Base-by-base conservation (phyloP, 2,888 invertebrate species). In the Andrena haemorrhoa region DNA sequence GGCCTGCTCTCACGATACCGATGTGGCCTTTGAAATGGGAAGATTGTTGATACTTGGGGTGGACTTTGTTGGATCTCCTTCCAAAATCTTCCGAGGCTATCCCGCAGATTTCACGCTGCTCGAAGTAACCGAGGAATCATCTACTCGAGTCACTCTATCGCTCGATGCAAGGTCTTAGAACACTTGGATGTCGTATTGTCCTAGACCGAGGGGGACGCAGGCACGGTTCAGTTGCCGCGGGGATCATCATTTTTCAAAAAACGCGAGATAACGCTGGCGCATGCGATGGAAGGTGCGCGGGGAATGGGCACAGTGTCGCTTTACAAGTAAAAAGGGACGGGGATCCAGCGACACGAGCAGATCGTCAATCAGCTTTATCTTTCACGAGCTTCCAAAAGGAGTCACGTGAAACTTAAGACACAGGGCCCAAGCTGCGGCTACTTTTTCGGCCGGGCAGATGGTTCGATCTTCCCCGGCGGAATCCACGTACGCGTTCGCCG, bases 351-450 rank as follows among this genome's bases (percentile, higher is more conserved):
- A 79, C 79, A 60, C 79, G 70, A 60, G 72, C 26, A 31, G 26
- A n/a, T 26, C 63, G 72, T 76, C 72, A 33, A 35, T 65, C 65
- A 72, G 76, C 58, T 70, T 85, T 81, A 85, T 81, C 78, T 81
- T 86, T 79, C 82, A 80, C 69, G 74, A 41, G 56, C 53, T 78
- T 75, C 66, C 64, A 65, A 61, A 69, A 56, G 58, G 66, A 73
- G 66, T 33, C 69, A 49, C 63, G 64, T 58, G 88, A 85, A 88
- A 88, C 74, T 61, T 33, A 81, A 88, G 82, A 86, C 74, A 51
- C 76, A 61, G 41, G 16, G 41, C 10, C 61, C 87, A 77, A 77
- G 78, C 76, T 86, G 75, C 41, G 26, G 29, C 33, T 60, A 41
- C 41, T 73, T 74, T 70, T 70, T 71, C 56, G 31, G 10, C 8